Evolutionary conservation across 2,797 vertebrate species (phyloP).

Genomic region (Sparidentex hasta): DNA sequence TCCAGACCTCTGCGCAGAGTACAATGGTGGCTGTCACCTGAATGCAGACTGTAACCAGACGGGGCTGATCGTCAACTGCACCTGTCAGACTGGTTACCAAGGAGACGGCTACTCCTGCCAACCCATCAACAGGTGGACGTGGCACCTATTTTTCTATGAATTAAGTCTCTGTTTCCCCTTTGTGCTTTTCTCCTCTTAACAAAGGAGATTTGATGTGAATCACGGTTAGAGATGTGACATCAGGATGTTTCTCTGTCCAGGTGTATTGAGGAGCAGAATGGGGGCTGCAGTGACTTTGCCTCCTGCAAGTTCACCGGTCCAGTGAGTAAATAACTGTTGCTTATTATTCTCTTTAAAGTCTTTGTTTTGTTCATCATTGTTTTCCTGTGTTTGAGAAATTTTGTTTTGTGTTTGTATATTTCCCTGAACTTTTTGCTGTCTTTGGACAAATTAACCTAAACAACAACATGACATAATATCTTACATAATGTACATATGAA

Average conservation of each 20-base stretch:
- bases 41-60: conserved; percentile 90
- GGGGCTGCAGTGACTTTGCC: conserved; percentile 95
- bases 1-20: conserved; percentile 89
- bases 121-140: conserved; percentile 88
- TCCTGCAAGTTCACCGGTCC: conserved; percentile 91
- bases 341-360: not conserved
- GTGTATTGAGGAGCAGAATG: conserved; percentile 88
- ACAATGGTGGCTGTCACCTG: conserved; percentile 90
- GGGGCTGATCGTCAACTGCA: conserved; percentile 85
- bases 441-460: too few relatives aligned
- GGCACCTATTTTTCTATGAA: not conserved
- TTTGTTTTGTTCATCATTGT: not conserved
- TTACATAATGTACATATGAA: not conserved
- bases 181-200: not conserved
- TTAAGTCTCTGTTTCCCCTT: not conserved
- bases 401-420: not conserved
- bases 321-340: conserved; percentile 82
- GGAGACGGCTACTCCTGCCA: conserved; percentile 91
- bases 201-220: not conserved
- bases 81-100: conserved; percentile 85
- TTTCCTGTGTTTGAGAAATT: not conserved
- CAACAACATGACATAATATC: not conserved
- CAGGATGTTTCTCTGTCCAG: conserved; percentile 51
- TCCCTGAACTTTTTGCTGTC: not conserved
- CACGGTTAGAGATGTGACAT: not conserved